Conservation (phyloP, 2,797 vertebrate genomes). For the Crenichthys baileyi region DNA sequence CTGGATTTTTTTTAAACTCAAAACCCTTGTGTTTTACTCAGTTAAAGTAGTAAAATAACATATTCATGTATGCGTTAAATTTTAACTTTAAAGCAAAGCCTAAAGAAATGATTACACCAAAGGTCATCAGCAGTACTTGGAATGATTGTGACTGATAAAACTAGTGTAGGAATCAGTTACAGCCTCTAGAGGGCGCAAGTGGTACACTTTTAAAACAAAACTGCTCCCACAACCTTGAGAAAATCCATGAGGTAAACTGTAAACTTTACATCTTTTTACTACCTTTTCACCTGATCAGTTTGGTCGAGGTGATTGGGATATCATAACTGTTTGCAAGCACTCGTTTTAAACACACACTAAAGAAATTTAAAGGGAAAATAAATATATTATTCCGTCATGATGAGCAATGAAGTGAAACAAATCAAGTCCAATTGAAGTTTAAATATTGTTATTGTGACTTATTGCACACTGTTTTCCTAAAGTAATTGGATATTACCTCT, state of each 20-base stretch:
- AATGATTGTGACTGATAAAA: neutral
- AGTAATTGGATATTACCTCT: slow-evolving; percentile 6
- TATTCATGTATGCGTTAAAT: neutral
- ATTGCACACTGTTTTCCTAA: slow-evolving; percentile 25
- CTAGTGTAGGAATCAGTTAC: slow-evolving; percentile 25
- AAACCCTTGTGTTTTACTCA: neutral
- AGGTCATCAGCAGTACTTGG: neutral
- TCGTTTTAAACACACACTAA: neutral
- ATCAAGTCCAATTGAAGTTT: slow-evolving; percentile 17
- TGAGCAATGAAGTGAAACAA: slow-evolving; percentile 16
- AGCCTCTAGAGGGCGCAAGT: slow-evolving; percentile 51
- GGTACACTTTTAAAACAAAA: slow-evolving; percentile 23
- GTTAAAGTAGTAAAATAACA: neutral
- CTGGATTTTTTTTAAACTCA: neutral
- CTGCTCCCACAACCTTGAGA: neutral
- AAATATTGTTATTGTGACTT: slow-evolving; percentile 23
- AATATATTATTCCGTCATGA: neutral
- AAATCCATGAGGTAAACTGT: slow-evolving; percentile 10
- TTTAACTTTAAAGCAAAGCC: neutral
- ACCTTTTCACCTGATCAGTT: neutral
- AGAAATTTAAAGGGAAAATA: neutral
- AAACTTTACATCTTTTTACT: neutral
- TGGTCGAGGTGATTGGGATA: neutral
- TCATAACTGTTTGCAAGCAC: neutral
- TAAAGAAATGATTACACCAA: neutral